A percentile compares a stretch with the other conserved stretches of the same genome.
These are phyloP conservation scores for Neotoxoptera formosana DNA, from an alignment of 1,140 invertebrate genomes.

Conservation along the genomic window DNA sequence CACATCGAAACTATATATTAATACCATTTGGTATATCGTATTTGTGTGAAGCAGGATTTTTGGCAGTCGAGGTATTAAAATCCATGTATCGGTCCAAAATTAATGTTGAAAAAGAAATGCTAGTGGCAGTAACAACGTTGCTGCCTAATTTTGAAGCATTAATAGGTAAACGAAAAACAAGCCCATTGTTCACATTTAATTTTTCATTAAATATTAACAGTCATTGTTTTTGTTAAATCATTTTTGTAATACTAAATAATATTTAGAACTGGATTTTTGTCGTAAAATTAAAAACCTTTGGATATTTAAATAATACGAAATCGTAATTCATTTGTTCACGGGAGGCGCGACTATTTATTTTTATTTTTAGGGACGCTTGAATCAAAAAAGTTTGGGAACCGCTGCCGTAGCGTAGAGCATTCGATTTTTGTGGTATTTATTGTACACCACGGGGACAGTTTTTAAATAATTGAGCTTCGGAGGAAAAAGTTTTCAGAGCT, in stretches of 20 bases:
- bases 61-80: background rate
- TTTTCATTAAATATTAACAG: too few relatives aligned
- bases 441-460: background rate
- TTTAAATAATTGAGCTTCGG: background rate
- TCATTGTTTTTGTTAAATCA: too few relatives aligned
- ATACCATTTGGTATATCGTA: too few relatives aligned
- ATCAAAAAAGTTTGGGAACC: too few relatives aligned
- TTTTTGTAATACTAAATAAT: too few relatives aligned
- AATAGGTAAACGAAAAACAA: conserved; percentile 34
- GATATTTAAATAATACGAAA: too few relatives aligned
- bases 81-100: background rate
- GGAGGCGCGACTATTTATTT: too few relatives aligned
- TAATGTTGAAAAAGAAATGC: background rate
- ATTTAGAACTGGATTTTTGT: too few relatives aligned
- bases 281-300: too few relatives aligned
- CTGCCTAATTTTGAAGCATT: conserved; percentile 36
- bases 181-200: conserved; percentile 35
- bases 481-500: background rate
- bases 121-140: background rate
- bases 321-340: too few relatives aligned
- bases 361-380: too few relatives aligned
- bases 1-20: background rate
- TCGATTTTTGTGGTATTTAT: background rate
- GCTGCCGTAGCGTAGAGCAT: background rate
- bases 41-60: background rate